These are phyloP conservation scores for Acheta domesticus DNA, from an alignment of 2,888 invertebrate genomes.

Conservation along the genomic window DNA sequence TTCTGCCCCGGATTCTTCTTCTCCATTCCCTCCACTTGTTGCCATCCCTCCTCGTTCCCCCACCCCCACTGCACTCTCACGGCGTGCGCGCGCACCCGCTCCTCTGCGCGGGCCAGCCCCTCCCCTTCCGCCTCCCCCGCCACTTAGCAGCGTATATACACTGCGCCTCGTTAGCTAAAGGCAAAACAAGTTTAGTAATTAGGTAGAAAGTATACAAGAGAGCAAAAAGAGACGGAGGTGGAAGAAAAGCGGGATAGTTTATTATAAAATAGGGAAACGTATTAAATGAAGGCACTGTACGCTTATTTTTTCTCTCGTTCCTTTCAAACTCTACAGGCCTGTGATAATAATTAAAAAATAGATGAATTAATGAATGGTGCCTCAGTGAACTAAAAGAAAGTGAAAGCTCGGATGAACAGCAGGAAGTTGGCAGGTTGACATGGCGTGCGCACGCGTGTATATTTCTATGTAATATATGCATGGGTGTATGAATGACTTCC, in stretches of 20 bases:
- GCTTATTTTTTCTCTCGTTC: conserved; percentile 20
- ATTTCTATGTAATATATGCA: no score
- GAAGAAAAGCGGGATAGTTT: conserved; percentile 18
- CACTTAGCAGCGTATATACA: conserved; percentile 11
- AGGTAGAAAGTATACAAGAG: conserved; percentile 19
- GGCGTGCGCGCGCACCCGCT: background rate
- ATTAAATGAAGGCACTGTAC: conserved; percentile 26
- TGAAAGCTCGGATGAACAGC: background rate
- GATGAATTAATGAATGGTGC: conserved; percentile 18
- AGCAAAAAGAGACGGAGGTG: background rate
- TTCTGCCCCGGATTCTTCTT: no score
- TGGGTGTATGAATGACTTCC: no score
- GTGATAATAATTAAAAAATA: background rate
- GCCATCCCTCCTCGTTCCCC: background rate
- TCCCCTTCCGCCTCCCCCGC: background rate
- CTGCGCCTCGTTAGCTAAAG: conserved; percentile 21
- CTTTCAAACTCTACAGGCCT: background rate
- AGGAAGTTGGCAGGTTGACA: background rate
- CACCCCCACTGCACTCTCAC: background rate
- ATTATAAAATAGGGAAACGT: conserved; percentile 24
- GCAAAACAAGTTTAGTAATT: conserved; percentile 30
- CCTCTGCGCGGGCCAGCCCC: background rate
- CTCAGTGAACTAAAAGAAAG: background rate
- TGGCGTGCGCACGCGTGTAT: background rate
- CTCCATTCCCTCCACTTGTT: no score